These are phyloP conservation scores for Temnothorax ravouxi DNA, from an alignment of 2,888 invertebrate genomes.

Conservation along the genomic window DNA sequence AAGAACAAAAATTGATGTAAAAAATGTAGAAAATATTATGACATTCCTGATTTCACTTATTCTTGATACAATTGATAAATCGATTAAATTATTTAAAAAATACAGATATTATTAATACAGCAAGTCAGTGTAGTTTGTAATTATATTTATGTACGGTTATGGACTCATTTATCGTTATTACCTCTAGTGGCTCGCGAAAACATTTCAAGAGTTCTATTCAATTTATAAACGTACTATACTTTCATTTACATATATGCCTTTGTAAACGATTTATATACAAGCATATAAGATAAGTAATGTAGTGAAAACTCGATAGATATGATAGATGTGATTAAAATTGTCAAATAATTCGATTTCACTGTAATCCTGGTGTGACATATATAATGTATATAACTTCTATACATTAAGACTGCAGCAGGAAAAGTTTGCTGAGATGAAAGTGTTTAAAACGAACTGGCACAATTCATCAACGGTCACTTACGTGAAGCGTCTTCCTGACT, in stretches of 20 bases:
- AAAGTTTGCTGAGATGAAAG: conserved; percentile 21
- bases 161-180: background rate
- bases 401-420: background rate
- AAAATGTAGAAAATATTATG: background rate
- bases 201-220: background rate
- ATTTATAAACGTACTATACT: conserved; percentile 2
- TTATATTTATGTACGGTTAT: background rate
- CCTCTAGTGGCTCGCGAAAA: background rate
- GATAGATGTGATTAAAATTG: conserved; percentile 21
- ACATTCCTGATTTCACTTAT: too few species aligned
- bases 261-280: background rate
- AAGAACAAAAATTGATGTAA: background rate
- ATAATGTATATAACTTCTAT: conserved; percentile 3
- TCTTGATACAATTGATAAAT: too few species aligned
- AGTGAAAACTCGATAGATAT: conserved; percentile 2
- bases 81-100: background rate
- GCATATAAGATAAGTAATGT: background rate
- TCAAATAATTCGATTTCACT: background rate
- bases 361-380: background rate
- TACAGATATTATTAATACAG: background rate
- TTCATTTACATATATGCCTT: background rate
- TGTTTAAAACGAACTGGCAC: conserved; percentile 12
- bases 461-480: conserved; percentile 39
- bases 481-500: background rate
- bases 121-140: background rate